A percentile compares a stretch with the other conserved stretches of the same genome.
These are phyloP conservation scores for Pseudochirops corinnae DNA, from an alignment of 2,797 vertebrate genomes.

Conservation along the genomic window DNA sequence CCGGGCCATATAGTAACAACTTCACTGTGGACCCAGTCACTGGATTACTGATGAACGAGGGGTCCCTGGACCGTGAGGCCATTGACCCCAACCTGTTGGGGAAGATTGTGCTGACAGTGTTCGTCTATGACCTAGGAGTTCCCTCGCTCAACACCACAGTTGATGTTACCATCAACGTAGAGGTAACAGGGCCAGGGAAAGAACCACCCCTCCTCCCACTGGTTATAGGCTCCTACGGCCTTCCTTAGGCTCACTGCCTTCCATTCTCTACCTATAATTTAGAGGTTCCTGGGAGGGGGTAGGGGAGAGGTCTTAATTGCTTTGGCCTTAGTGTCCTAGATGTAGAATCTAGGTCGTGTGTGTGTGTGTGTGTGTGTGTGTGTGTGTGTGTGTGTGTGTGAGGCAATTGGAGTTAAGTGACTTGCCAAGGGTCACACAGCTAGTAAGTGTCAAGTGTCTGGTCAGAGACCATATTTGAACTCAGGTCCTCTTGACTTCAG, in stretches of 20 bases:
- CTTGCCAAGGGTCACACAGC: too few species aligned
- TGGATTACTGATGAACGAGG: conserved; percentile 86
- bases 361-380: neutral
- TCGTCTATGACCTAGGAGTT: conserved; percentile 88
- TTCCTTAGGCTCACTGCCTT: neutral
- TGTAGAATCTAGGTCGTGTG: neutral
- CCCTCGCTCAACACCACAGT: conserved; percentile 79
- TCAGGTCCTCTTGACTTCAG: too few species aligned
- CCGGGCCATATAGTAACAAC: conserved; percentile 86
- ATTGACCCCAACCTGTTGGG: conserved; percentile 85
- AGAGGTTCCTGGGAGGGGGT: neutral
- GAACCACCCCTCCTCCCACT: neutral
- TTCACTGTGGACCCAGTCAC: conserved; percentile 88
- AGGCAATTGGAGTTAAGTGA: too few species aligned
- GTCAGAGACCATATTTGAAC: too few species aligned
- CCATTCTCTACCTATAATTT: neutral
- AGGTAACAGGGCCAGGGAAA: conserved; percentile 82
- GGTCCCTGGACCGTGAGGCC: conserved; percentile 89
- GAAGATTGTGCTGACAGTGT: conserved; percentile 86
- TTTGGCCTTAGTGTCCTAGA: neutral
- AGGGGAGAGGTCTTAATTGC: neutral
- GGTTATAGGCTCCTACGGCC: neutral
- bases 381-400: too few species aligned
- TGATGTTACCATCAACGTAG: conserved; percentile 87
- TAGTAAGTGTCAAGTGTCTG: too few species aligned